A percentile compares a stretch with the other conserved stretches of the same genome.
Evolutionary conservation across 2,888 invertebrate genomes (phyloP).

Genomic region (Xestia rhomboidea): DNA sequence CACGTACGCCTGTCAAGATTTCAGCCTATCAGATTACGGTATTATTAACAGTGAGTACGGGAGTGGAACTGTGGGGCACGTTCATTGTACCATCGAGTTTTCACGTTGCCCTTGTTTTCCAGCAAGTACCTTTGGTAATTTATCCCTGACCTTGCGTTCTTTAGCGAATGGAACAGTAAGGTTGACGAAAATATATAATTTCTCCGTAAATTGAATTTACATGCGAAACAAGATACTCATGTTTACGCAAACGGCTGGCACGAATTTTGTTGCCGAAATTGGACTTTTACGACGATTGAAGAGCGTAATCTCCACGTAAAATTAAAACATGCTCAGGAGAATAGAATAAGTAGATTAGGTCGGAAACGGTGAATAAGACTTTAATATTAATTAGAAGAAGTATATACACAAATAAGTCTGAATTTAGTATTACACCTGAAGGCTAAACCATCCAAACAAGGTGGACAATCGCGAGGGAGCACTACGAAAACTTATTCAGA

Average conservation of each 20-base stretch:
- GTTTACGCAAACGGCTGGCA: slow-evolving; percentile 14
- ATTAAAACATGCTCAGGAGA: slow-evolving; percentile 20
- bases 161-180: slow-evolving; percentile 65
- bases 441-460: slow-evolving; percentile 71
- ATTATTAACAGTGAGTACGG: slow-evolving; percentile 78
- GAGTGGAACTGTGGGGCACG: slow-evolving; percentile 50
- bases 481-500: slow-evolving; percentile 72
- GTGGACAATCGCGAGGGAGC: slow-evolving; percentile 69
- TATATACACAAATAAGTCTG: slow-evolving; percentile 38
- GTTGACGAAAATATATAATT: slow-evolving; percentile 38
- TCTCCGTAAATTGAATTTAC: slow-evolving; percentile 28
- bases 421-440: slow-evolving; percentile 72
- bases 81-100: slow-evolving; percentile 73
- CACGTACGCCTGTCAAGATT: slow-evolving; percentile 78
- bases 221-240: slow-evolving; percentile 35
- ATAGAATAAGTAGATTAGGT: slow-evolving; percentile 21
- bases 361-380: slow-evolving; percentile 12
- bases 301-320: slow-evolving; percentile 13
- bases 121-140: slow-evolving; percentile 68
- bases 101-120: slow-evolving; percentile 74
- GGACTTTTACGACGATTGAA: slow-evolving; percentile 22
- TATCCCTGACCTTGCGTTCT: slow-evolving; percentile 72
- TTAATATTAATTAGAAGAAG: slow-evolving; percentile 37
- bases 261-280: slow-evolving; percentile 21
- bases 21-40: slow-evolving; percentile 82